phyloP scores from a whole-genome alignment of 2,113 vertebrate genomes.

The Megaceryle maxima region DNA sequence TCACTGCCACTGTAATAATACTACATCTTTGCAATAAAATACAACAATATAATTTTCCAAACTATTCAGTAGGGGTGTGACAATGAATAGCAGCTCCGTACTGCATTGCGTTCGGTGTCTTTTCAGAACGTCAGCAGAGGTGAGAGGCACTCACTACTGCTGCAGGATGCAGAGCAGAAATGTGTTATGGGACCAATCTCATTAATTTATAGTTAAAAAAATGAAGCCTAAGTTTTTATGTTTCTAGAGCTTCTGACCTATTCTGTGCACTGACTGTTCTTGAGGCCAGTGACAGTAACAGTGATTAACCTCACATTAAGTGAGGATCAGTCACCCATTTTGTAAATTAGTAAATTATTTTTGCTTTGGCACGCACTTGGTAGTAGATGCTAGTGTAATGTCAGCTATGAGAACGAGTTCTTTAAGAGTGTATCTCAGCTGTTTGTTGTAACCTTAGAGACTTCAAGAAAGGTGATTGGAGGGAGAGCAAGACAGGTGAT shows the following conservation, averaged over 20 bases:
- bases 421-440: neutral
- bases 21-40: neutral
- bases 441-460: neutral
- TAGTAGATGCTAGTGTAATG: neutral
- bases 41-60: neutral
- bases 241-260: neutral
- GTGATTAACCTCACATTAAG: neutral
- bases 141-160: neutral
- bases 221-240: too few species aligned
- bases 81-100: neutral
- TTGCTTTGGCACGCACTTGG: neutral
- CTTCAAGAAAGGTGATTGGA: neutral
- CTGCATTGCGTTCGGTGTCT: accelerated
- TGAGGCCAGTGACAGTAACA: neutral
- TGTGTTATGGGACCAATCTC: neutral
- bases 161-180: neutral
- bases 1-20: neutral
- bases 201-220: neutral
- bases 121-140: neutral
- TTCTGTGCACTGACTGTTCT: neutral
- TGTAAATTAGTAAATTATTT: neutral
- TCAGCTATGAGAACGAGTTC: neutral
- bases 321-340: neutral
- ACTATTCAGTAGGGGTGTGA: neutral
- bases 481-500: neutral